A percentile compares a stretch with the other conserved stretches of the same genome.
These are phyloP conservation scores for Clarias gariepinus DNA, from an alignment of 2,113 vertebrate species.

Conservation along the genomic window DNA sequence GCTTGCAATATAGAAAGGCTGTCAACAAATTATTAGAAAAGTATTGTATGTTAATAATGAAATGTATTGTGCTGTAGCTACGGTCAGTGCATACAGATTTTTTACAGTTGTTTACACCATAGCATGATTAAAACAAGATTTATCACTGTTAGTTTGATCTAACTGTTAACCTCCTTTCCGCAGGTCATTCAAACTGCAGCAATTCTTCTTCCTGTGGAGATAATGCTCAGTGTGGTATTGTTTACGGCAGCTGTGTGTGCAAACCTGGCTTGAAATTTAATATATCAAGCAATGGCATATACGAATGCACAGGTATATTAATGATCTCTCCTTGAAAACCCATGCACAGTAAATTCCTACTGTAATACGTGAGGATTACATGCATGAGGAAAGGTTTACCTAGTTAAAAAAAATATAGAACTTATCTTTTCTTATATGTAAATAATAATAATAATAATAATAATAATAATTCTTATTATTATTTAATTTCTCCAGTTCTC, in stretches of 20 bases:
- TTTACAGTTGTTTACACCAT: background rate
- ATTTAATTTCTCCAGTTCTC: background rate
- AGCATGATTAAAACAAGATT: background rate
- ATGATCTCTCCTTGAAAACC: too few species aligned
- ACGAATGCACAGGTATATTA: conserved; percentile 12
- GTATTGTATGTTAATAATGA: background rate
- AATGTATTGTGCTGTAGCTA: background rate
- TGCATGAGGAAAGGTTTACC: background rate
- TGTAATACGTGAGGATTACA: too few species aligned
- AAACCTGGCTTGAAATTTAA: background rate
- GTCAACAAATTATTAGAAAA: background rate
- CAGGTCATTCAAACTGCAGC: conserved; percentile 20
- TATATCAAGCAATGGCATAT: background rate
- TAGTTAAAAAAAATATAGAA: too few species aligned
- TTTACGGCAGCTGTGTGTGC: conserved; percentile 19
- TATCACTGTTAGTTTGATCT: background rate
- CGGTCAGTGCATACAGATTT: background rate
- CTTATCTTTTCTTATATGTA: too few species aligned
- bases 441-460: too few species aligned
- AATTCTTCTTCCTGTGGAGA: conserved; percentile 2
- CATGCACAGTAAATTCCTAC: background rate
- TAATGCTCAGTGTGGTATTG: background rate
- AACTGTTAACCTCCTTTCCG: background rate
- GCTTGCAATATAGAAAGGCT: too few species aligned
- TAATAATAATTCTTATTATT: too few species aligned